phyloP scores from a whole-genome alignment of 2,888 invertebrate genomes.

The Osmoderma eremita region DNA sequence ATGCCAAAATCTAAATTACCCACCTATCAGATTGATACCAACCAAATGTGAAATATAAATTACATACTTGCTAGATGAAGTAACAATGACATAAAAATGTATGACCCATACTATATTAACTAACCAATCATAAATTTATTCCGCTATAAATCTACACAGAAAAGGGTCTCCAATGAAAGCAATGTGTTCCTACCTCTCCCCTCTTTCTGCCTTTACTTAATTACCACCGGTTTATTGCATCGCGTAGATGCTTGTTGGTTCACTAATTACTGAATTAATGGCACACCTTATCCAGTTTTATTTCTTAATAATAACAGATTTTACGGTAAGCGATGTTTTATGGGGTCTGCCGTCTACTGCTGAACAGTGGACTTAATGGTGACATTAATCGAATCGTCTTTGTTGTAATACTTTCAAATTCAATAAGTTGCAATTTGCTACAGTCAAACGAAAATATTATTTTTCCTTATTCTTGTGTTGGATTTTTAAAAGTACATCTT shows the following conservation, averaged over 20 bases:
- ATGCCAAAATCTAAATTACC: no score
- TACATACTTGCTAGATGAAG: no score
- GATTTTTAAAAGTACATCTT: no score
- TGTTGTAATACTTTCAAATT: no score
- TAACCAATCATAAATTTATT: neutral
- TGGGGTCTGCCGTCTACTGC: constrained; percentile 11
- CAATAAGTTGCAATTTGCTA: no score
- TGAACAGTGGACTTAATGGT: constrained; percentile 18
- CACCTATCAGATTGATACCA: no score
- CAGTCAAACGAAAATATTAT: no score
- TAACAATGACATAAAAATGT: no score
- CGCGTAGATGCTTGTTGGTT: constrained; percentile 31
- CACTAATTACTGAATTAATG: constrained; percentile 37
- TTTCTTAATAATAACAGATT: constrained; percentile 32
- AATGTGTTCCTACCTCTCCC: neutral
- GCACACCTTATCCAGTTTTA: constrained; percentile 33
- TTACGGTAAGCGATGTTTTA: constrained; percentile 37
- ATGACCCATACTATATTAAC: neutral
- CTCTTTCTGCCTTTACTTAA: constrained; percentile 24
- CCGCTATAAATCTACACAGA: constrained; percentile 14
- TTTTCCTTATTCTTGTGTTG: no score
- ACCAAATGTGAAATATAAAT: no score
- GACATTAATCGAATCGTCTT: constrained; percentile 1
- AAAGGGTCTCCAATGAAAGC: constrained; percentile 3
- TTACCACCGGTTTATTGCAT: constrained; percentile 32